These are phyloP conservation scores for Argentina silus DNA, from an alignment of 2,797 vertebrate species.

Conservation along the genomic window DNA sequence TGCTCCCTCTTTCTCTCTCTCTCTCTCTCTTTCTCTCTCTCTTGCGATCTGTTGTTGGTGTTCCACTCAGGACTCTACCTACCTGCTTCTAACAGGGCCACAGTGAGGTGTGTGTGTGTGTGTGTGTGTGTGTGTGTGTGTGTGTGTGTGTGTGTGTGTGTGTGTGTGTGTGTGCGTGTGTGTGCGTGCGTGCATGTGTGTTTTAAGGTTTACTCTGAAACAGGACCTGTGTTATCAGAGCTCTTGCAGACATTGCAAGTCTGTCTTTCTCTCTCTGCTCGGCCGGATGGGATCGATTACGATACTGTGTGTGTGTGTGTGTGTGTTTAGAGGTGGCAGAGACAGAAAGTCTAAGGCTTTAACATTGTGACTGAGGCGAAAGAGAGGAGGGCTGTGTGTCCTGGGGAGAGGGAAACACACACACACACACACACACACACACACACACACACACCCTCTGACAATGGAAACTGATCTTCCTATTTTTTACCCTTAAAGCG, in stretches of 20 bases:
- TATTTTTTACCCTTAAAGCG: slow-evolving; percentile 9
- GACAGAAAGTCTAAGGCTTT: slow-evolving; percentile 41
- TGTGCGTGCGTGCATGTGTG: slow-evolving; percentile 27
- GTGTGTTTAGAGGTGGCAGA: slow-evolving; percentile 40
- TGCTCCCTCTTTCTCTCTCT: not conserved
- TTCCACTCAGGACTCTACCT: not conserved
- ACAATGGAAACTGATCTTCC: slow-evolving; percentile 15
- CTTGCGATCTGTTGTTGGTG: not conserved
- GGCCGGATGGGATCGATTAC: slow-evolving; percentile 61
- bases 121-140: not conserved
- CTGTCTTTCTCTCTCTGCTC: slow-evolving; percentile 62
- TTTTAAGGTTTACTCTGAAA: not conserved
- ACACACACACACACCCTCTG: not conserved
- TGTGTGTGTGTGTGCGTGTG: slow-evolving; percentile 15
- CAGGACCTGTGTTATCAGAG: slow-evolving; percentile 67
- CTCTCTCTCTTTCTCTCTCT: not conserved
- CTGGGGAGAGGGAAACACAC: too few relatives aligned
- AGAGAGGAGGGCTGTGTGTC: not conserved
- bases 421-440: not conserved
- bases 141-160: slow-evolving; percentile 8
- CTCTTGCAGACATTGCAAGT: slow-evolving; percentile 56
- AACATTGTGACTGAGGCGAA: too few relatives aligned
- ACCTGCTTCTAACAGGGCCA: not conserved
- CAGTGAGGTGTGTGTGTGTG: too few relatives aligned
- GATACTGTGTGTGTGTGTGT: not conserved